These are phyloP conservation scores for Ageneiosus marmoratus DNA, from an alignment of 2,113 vertebrate species.

Conservation along the genomic window DNA sequence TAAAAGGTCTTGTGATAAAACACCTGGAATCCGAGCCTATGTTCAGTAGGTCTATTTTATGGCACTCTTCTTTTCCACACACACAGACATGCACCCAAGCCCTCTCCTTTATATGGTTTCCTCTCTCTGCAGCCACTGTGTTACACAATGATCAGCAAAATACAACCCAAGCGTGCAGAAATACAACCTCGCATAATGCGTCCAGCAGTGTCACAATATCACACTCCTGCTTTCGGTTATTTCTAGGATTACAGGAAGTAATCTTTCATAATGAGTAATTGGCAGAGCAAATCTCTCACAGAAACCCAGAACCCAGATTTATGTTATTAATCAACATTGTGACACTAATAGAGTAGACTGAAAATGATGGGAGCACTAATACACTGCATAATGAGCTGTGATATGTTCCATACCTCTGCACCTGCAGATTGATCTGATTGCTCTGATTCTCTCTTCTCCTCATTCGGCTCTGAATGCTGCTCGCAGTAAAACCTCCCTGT, in stretches of 20 bases:
- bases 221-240: not conserved
- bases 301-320: not conserved
- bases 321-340: not conserved
- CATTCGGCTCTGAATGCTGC: slow-evolving; percentile 64
- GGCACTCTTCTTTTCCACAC: not conserved
- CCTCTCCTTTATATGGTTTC: not conserved
- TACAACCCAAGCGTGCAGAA: not conserved
- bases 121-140: not conserved
- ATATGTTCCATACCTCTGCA: slow-evolving; percentile 54
- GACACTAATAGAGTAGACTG: not conserved
- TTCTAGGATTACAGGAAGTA: not conserved
- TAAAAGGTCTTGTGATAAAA: slow-evolving; percentile 25
- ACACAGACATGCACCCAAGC: slow-evolving; percentile 25
- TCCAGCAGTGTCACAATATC: not conserved
- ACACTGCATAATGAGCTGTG: slow-evolving; percentile 15
- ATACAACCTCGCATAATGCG: not conserved
- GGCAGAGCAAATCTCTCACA: not conserved
- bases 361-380: slow-evolving; percentile 14
- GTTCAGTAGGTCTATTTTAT: not conserved
- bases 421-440: slow-evolving; percentile 37
- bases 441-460: slow-evolving; percentile 56
- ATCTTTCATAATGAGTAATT: not conserved
- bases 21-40: slow-evolving; percentile 1
- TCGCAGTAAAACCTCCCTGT: slow-evolving; percentile 77
- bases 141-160: slow-evolving; percentile 22